phyloP scores from a whole-genome alignment of 1,140 invertebrate species.

The Drosophila lacertosa region DNA sequence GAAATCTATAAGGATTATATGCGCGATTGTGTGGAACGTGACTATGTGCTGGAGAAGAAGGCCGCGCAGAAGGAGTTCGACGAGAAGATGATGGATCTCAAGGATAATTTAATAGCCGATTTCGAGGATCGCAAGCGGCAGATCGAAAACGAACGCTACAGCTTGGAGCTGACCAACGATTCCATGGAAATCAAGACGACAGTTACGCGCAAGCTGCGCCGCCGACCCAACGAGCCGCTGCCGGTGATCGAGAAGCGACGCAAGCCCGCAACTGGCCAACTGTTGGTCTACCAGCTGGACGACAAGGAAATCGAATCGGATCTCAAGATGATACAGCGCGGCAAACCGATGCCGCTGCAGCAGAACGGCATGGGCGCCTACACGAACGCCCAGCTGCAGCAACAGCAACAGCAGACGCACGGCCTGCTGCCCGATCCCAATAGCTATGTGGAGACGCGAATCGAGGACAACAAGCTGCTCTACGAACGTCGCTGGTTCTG shows the following conservation, averaged over 20 bases:
- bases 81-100: constrained; percentile 95
- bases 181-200: constrained; percentile 91
- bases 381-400: constrained; percentile 47
- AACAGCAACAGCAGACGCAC: constrained; percentile 48
- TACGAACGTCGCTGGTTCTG: constrained; percentile 98
- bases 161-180: constrained; percentile 94
- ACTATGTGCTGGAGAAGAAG: constrained; percentile 94
- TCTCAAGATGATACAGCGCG: constrained; percentile 92
- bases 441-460: constrained; percentile 90
- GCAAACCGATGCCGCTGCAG: constrained; percentile 85
- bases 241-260: constrained; percentile 93
- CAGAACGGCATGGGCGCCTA: constrained; percentile 74
- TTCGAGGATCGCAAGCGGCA: constrained; percentile 96
- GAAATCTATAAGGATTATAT: constrained; percentile 92
- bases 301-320: constrained; percentile 96
- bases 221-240: constrained; percentile 96
- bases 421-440: constrained; percentile 59
- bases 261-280: constrained; percentile 90
- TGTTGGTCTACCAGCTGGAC: constrained; percentile 93
- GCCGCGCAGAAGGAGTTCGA: constrained; percentile 96
- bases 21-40: constrained; percentile 93
- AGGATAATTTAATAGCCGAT: constrained; percentile 94
- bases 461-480: constrained; percentile 96
- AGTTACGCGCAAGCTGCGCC: constrained; percentile 93
- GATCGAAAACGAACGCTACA: constrained; percentile 94